Percentiles rank a stretch among this genome's conserved stretches.
Conservation (phyloP, 2,888 invertebrate species). For the Fragum whitleyi region DNA sequence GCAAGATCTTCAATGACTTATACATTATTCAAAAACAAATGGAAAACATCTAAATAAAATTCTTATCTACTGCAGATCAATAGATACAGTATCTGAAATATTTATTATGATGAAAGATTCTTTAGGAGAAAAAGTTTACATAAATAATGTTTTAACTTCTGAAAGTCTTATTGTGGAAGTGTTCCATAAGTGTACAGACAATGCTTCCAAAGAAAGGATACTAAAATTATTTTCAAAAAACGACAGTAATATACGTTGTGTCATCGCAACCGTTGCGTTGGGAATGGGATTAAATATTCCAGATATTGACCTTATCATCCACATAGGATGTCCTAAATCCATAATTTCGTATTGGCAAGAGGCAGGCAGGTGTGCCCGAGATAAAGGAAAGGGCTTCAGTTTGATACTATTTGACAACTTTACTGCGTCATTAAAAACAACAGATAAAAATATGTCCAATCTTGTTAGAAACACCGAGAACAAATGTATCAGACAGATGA, state of each 20-base stretch:
- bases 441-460: constrained; percentile 31
- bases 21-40: constrained; percentile 42
- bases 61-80: constrained; percentile 58
- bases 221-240: constrained; percentile 33
- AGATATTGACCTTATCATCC: constrained; percentile 44
- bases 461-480: constrained; percentile 13
- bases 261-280: constrained; percentile 54
- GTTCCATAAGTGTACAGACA: constrained; percentile 57
- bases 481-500: constrained; percentile 18
- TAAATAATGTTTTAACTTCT: too few relatives aligned
- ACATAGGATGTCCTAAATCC: constrained; percentile 55
- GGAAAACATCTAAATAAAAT: constrained; percentile 40
- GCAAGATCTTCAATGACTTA: constrained; percentile 31
- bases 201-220: constrained; percentile 49
- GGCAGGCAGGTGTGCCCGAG: constrained; percentile 53
- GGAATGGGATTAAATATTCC: constrained; percentile 62
- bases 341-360: constrained; percentile 55
- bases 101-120: constrained; percentile 49
- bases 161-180: constrained; percentile 58
- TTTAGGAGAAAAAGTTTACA: constrained; percentile 46
- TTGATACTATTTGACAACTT: too few relatives aligned
- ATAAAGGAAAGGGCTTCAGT: constrained; percentile 30
- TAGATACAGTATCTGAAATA: constrained; percentile 54
- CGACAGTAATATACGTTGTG: constrained; percentile 39
- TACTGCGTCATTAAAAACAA: constrained; percentile 44